These are phyloP conservation scores for Stenodema calcarata DNA, from an alignment of 2,888 invertebrate species.

Conservation along the genomic window DNA sequence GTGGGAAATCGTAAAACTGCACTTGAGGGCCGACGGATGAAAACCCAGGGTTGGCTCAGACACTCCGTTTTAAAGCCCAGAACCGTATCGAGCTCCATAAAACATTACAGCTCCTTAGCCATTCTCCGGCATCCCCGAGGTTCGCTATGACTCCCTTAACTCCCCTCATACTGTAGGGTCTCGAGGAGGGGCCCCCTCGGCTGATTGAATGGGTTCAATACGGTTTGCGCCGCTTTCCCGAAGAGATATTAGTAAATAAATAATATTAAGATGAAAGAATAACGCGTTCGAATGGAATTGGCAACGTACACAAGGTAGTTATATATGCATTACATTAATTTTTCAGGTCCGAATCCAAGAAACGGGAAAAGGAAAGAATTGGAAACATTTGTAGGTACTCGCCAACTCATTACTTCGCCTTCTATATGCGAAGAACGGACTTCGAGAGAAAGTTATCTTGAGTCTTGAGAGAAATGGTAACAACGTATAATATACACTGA, in stretches of 20 bases:
- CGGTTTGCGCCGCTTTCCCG: not conserved
- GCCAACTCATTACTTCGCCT: no score
- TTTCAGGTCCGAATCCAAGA: not conserved
- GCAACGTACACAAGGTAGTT: not conserved
- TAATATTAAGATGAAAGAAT: not conserved
- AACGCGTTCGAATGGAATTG: not conserved
- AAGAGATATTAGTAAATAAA: not conserved
- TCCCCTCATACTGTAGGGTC: not conserved
- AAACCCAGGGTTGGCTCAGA: not conserved
- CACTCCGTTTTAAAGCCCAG: not conserved
- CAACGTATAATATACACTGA: no score
- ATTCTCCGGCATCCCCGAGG: not conserved
- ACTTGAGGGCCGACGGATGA: not conserved
- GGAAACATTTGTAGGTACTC: no score
- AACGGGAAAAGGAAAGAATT: not conserved
- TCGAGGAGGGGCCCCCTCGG: not conserved
- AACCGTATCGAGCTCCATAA: conserved; percentile 1
- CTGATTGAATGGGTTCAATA: conserved; percentile 1
- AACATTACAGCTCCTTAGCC: conserved; percentile 1
- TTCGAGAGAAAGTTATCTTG: no score
- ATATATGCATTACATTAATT: not conserved
- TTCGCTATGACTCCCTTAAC: not conserved
- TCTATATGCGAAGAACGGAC: no score
- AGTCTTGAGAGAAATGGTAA: no score
- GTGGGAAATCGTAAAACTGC: not conserved